Evolutionary conservation across 2,113 vertebrate genomes (phyloP).

Genomic region (Catagonus wagneri): DNA sequence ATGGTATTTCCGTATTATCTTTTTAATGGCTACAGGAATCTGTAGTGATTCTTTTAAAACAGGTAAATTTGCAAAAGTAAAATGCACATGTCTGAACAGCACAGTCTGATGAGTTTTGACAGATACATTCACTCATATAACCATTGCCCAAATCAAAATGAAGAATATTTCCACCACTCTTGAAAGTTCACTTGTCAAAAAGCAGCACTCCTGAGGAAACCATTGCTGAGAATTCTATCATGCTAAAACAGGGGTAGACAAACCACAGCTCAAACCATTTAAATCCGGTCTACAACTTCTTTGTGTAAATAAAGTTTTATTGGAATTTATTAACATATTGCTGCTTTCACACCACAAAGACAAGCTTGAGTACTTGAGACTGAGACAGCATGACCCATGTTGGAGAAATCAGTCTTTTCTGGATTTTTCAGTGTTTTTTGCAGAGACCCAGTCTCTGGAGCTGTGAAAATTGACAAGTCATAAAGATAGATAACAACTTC

Average conservation of each 20-base stretch:
- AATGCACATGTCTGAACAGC: neutral
- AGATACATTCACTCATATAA: neutral
- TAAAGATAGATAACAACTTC: neutral
- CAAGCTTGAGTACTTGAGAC: neutral
- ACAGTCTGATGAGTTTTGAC: neutral
- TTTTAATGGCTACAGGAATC: neutral
- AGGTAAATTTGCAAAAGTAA: conserved; percentile 36
- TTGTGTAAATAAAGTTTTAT: neutral
- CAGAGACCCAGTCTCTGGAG: neutral
- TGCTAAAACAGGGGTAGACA: neutral
- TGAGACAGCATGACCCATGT: neutral
- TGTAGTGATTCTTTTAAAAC: neutral
- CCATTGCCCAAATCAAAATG: neutral
- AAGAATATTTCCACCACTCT: neutral
- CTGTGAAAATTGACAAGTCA: neutral
- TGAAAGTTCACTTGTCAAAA: neutral
- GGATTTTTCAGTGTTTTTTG: neutral
- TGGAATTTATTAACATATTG: neutral
- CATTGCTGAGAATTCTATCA: neutral
- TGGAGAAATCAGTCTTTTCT: neutral
- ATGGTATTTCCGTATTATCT: neutral
- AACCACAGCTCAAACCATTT: neutral
- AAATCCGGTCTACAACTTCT: neutral
- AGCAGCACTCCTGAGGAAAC: neutral
- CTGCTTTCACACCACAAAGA: neutral